phyloP scores from a whole-genome alignment of 2,797 vertebrate species.

The Masticophis lateralis region DNA sequence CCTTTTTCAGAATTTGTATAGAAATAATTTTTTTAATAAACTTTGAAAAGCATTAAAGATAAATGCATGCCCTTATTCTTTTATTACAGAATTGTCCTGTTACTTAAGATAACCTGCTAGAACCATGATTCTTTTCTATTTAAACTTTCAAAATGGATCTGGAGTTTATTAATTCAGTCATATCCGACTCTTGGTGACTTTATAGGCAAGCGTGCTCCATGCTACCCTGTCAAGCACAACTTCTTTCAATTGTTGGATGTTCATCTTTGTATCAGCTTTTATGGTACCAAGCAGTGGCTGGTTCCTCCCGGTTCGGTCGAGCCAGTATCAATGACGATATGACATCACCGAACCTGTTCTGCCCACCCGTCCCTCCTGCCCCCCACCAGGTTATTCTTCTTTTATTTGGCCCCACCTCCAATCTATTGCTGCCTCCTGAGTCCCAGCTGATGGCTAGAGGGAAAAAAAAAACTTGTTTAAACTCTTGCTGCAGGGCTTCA shows the following conservation, averaged over 20 bases:
- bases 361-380: too few species aligned
- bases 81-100: neutral
- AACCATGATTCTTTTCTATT: neutral
- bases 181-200: neutral
- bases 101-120: neutral
- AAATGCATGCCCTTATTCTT: neutral
- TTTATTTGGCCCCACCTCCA: too few species aligned
- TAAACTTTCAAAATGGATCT: neutral
- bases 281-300: neutral
- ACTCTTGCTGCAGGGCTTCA: too few species aligned
- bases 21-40: neutral
- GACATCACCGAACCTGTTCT: too few species aligned
- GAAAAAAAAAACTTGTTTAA: too few species aligned
- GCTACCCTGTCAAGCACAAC: neutral
- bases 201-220: neutral
- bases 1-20: neutral
- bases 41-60: neutral
- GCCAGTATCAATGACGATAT: too few species aligned
- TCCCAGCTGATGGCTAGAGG: too few species aligned
- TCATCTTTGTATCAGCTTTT: neutral
- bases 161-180: neutral
- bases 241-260: neutral
- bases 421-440: too few species aligned
- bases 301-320: too few species aligned
- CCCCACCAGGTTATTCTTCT: too few species aligned